Evolutionary conservation across 2,888 invertebrate genomes (phyloP), one percentile per base, ranked within the genome.

Genomic region (Linnaemya tessellans): DNA sequence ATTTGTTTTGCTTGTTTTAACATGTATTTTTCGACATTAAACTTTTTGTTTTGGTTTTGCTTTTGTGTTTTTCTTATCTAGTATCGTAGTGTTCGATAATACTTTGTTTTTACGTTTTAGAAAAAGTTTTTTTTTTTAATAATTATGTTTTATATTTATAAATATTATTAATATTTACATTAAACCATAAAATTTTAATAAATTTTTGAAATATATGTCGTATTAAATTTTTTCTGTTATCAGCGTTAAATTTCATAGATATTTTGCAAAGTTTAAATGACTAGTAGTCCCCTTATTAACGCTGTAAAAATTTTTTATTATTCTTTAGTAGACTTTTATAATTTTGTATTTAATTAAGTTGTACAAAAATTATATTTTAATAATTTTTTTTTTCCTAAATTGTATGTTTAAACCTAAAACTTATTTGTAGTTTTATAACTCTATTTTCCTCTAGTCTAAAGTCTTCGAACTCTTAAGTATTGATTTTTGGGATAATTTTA

Each of bases 391-490:
- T 30, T 5, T 9, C 5, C 11, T 11, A 25, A 77, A 75, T 62
- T 75, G 62, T 68, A 41, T 18, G 77, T 78, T 81, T 35, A 35
- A 84, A 78, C 68, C 74, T 65, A 81, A 78, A 85, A 71, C 65
- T 67, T 85, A 84, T 62, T 68, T 11, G 60, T 49, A 75, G 20
- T 43, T 81, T 73, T 74, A 71, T 80, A 49, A 35, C 5, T 46
- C 3, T 13, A 64, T 49, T 81, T 68, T 60, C 70, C 30, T 41
- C 20, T 68, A 62, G 30, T 70, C 51, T 79, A 83, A 84, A 86
- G 87, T 87, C 84, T 87, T 87, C 84, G 25, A 87, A 86, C 84
- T 87, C 87, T 87, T 87, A 87, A 87, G 86, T 87, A 80, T 80
- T 80, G 70, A 74, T 84, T 80, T 81, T 87, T 84, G 84, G 79